A percentile compares a stretch with the other conserved stretches of the same genome.
Evolutionary conservation across 2,888 invertebrate genomes (phyloP).

Genomic region (Salpingus planirostris): DNA sequence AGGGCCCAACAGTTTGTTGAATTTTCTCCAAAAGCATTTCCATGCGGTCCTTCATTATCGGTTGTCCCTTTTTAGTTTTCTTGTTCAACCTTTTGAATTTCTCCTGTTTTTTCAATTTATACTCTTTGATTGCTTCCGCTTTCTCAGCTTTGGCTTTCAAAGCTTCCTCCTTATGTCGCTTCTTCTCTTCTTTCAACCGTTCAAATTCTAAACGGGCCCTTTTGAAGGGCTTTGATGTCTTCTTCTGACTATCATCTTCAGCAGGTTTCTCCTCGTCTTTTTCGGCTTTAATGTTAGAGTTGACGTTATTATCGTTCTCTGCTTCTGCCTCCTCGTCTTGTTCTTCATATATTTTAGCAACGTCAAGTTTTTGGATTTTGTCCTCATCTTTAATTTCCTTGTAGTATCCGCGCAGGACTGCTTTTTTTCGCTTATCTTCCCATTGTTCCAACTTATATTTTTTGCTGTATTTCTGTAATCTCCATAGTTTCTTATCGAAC

Average conservation of each 20-base stretch:
- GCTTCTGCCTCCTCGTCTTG: conserved; percentile 20
- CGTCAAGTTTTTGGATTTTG: no score
- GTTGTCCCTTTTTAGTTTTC: conserved; percentile 75
- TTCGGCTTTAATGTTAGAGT: no score
- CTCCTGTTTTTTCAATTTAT: conserved; percentile 61
- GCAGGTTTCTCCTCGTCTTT: conserved; percentile 15
- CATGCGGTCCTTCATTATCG: conserved; percentile 74
- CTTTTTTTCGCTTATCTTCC: conserved; percentile 56
- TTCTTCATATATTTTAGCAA: conserved; percentile 43
- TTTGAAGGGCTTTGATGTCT: no score
- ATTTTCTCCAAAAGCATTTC: conserved; percentile 71
- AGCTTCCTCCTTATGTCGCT: conserved; percentile 42
- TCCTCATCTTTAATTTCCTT: conserved; percentile 39
- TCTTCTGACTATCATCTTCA: conserved; percentile 10
- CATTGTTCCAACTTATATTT: conserved; percentile 61
- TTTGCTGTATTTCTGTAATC: conserved; percentile 59
- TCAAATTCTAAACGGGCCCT: conserved; percentile 49
- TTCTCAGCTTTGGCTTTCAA: conserved; percentile 48
- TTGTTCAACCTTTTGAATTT: conserved; percentile 64
- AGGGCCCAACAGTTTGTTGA: no score
- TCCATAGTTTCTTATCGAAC: conserved; percentile 60
- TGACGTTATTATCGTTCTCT: no score
- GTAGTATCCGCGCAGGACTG: conserved; percentile 48
- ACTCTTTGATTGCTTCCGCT: conserved; percentile 54
- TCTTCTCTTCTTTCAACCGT: conserved; percentile 47